Conservation (phyloP, 2,113 vertebrate genomes). For the Ceuthmochares aereus region DNA sequence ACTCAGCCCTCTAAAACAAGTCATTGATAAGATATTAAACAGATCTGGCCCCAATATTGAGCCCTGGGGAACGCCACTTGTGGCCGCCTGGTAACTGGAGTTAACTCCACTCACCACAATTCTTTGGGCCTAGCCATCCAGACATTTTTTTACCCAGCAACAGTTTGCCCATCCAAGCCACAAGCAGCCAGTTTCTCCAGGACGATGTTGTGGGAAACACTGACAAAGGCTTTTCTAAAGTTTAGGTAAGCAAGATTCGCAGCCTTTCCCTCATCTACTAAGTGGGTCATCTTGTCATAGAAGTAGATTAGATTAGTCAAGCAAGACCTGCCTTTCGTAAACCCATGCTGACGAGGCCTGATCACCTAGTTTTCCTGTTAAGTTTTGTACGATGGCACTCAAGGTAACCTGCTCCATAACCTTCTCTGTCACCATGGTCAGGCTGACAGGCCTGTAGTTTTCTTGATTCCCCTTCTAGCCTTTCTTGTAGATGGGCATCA, state of each 20-base stretch:
- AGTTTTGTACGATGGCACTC: not conserved
- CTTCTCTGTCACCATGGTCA: not conserved
- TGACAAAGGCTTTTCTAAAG: not conserved
- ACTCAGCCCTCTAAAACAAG: not conserved
- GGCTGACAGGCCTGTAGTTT: not conserved
- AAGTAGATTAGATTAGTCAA: not conserved
- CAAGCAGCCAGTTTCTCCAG: no score
- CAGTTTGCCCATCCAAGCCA: no score
- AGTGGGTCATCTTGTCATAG: not conserved
- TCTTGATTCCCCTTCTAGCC: fast-evolving
- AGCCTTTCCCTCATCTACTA: not conserved
- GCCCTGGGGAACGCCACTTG: not conserved
- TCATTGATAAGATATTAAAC: not conserved
- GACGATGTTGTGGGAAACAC: no score
- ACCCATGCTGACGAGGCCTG: not conserved
- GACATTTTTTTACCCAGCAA: no score
- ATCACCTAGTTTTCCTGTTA: not conserved
- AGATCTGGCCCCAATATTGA: not conserved
- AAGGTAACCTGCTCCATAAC: not conserved
- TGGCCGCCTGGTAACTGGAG: not conserved
- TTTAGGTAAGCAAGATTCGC: not conserved
- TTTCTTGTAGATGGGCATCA: not conserved
- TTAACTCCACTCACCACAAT: no score
- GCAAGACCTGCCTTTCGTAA: not conserved
- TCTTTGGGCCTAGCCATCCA: no score